These are phyloP conservation scores for Palloptera scutellata DNA, from an alignment of 2,888 invertebrate species.

Conservation along the genomic window DNA sequence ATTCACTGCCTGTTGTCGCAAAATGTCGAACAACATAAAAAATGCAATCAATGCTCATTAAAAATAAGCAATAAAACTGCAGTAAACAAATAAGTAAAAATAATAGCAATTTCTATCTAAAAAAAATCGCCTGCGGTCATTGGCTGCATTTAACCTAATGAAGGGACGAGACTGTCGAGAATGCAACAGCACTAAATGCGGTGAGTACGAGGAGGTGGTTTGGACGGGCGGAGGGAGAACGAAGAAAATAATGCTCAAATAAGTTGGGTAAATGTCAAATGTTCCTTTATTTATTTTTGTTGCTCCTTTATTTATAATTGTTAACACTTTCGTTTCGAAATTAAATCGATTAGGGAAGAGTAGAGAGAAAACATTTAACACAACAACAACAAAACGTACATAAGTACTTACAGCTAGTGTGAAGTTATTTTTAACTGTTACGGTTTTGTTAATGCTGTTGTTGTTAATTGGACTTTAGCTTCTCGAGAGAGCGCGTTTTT, in stretches of 20 bases:
- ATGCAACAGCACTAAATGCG: neutral
- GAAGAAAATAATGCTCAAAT: neutral
- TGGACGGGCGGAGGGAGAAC: neutral
- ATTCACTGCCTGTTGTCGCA: too few relatives aligned
- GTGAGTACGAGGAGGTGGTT: neutral
- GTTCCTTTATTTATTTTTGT: neutral
- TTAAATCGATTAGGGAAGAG: neutral
- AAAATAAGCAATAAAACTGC: too few relatives aligned
- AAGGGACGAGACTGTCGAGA: neutral
- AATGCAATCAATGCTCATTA: too few relatives aligned
- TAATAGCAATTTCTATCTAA: too few relatives aligned
- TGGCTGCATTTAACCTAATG: slow-evolving; percentile 25
- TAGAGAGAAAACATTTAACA: neutral
- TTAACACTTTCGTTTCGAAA: neutral
- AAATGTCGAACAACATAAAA: too few relatives aligned
- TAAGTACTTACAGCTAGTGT: neutral
- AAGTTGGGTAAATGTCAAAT: slow-evolving; percentile 6
- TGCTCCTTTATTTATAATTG: neutral
- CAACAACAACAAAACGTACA: neutral
- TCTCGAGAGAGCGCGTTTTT: too few relatives aligned
- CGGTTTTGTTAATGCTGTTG: too few relatives aligned
- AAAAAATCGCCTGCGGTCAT: slow-evolving; percentile 17
- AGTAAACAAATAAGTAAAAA: too few relatives aligned
- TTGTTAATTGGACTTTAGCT: too few relatives aligned
- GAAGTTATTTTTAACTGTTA: neutral